A percentile compares a stretch with the other conserved stretches of the same genome.
These are phyloP conservation scores for Caranx melampygus DNA, from an alignment of 2,113 vertebrate species.

Conservation along the genomic window DNA sequence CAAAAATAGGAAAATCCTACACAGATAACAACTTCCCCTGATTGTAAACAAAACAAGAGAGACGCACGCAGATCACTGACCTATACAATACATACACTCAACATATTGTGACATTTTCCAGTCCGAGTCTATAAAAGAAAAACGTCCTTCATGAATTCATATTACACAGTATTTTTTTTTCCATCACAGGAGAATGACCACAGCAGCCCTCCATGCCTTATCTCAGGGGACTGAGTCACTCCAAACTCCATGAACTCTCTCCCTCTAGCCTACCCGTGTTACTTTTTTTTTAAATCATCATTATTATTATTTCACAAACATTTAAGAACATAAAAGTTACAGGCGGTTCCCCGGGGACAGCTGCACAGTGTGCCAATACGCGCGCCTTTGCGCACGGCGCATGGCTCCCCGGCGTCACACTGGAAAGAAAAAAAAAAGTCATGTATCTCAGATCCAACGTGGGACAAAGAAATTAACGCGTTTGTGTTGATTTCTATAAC, in stretches of 20 bases:
- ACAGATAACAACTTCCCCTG: not conserved
- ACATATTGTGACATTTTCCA: not conserved
- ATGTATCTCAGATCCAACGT: not conserved
- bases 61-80: not conserved
- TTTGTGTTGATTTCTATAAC: not conserved
- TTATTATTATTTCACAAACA: constrained; percentile 79
- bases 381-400: constrained; percentile 86
- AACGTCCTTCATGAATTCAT: constrained; percentile 8
- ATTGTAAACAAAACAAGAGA: not conserved
- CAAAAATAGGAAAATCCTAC: not conserved
- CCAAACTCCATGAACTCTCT: not conserved
- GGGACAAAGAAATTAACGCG: not conserved
- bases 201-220: constrained; percentile 8
- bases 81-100: not conserved
- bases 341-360: constrained; percentile 85
- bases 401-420: constrained; percentile 85
- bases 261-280: not conserved
- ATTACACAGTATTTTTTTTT: constrained; percentile 15
- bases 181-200: constrained; percentile 15
- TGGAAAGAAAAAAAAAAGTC: constrained; percentile 52
- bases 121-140: constrained; percentile 35
- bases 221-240: not conserved
- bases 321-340: constrained; percentile 86
- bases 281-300: not conserved
- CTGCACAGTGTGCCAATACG: constrained; percentile 87